Evolutionary conservation across 1,140 invertebrate species (phyloP).

Genomic region (Drosophila pectinifera): DNA sequence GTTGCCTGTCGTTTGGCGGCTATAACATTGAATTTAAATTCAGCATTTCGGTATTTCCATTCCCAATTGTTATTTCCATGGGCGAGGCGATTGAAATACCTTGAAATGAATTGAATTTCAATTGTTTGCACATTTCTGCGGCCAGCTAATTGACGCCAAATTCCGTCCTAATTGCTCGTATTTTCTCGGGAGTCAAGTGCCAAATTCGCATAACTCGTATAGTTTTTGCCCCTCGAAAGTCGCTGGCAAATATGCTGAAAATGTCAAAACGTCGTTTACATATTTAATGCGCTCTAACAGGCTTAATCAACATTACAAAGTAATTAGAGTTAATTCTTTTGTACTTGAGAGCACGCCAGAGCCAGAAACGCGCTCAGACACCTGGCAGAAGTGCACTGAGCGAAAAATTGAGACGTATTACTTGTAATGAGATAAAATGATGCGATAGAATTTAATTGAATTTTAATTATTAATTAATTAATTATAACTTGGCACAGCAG

Average conservation of each 20-base stretch:
- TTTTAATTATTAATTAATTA: too few species aligned
- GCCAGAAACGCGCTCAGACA: conserved; percentile 39
- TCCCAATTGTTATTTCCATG: conserved; percentile 28
- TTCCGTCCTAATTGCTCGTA: conserved; percentile 21
- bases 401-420: background rate
- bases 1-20: conserved; percentile 50
- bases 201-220: conserved; percentile 27
- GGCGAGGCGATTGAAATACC: conserved; percentile 30
- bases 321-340: conserved; percentile 83
- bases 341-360: conserved; percentile 56
- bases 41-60: conserved; percentile 33
- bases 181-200: conserved; percentile 2
- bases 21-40: conserved; percentile 80
- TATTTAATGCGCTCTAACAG: conserved; percentile 77
- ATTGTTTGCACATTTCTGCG: conserved; percentile 54
- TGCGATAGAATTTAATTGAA: background rate
- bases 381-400: conserved; percentile 30
- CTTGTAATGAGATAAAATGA: background rate
- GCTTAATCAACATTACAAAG: conserved; percentile 82
- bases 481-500: too few species aligned
- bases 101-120: conserved; percentile 68
- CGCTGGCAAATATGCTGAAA: conserved; percentile 69
- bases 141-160: conserved; percentile 34
- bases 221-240: conserved; percentile 19
- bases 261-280: conserved; percentile 74